phyloP scores from a whole-genome alignment of 2,113 vertebrate genomes.

The Accipiter cooperii region DNA sequence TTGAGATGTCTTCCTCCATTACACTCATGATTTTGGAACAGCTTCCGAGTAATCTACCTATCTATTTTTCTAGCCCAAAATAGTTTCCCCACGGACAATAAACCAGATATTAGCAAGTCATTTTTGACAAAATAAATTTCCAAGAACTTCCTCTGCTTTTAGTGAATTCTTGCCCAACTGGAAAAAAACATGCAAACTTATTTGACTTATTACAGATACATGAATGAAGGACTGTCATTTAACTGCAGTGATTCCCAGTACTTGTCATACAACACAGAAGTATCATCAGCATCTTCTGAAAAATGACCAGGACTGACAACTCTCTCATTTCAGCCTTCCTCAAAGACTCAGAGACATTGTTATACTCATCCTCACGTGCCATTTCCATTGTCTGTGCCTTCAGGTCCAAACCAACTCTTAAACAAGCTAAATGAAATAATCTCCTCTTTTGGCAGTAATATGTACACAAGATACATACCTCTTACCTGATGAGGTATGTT shows the following conservation, averaged over 20 bases:
- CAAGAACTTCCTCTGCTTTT: neutral
- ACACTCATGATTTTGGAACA: neutral
- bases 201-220: neutral
- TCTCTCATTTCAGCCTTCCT: neutral
- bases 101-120: neutral
- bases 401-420: neutral
- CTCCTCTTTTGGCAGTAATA: neutral
- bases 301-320: neutral
- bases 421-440: neutral
- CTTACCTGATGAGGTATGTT: neutral
- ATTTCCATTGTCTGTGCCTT: neutral
- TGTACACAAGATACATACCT: neutral
- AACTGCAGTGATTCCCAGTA: neutral
- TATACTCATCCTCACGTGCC: rapidly evolving
- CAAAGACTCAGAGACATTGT: neutral
- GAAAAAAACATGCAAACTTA: neutral
- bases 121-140: neutral
- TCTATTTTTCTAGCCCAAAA: neutral
- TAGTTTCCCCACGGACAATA: neutral
- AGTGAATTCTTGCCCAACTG: neutral
- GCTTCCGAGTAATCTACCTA: neutral
- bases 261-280: neutral
- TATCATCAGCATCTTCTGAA: neutral
- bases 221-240: neutral
- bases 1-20: neutral